Conservation (phyloP, 2,113 vertebrate genomes). For the Brachypteracias leptosomus region DNA sequence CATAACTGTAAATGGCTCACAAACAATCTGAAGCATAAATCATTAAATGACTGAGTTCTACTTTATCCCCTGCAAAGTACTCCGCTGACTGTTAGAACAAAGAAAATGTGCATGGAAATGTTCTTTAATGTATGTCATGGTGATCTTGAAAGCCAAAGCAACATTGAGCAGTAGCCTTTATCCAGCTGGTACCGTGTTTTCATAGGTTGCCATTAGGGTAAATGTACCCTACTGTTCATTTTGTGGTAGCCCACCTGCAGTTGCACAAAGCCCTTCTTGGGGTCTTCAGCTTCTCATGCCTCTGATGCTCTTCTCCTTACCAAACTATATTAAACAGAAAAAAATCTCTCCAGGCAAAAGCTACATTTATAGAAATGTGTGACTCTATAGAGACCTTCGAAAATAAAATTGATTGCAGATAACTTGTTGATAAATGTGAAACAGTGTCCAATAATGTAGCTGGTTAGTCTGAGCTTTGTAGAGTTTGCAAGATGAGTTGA, state of each 20-base stretch:
- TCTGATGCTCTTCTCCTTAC: not conserved
- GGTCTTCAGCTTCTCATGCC: not conserved
- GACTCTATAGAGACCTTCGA: not conserved
- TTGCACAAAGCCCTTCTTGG: not conserved
- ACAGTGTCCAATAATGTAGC: not conserved
- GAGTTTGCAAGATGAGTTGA: not conserved
- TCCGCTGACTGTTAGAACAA: not conserved
- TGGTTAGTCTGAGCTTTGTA: not conserved
- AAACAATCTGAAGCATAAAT: not conserved
- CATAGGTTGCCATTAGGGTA: not conserved
- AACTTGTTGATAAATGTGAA: not conserved
- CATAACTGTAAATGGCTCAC: not conserved
- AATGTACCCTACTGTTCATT: not conserved
- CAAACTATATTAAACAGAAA: not conserved
- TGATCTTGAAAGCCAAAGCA: not conserved
- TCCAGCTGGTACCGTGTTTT: not conserved
- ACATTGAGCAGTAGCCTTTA: not conserved
- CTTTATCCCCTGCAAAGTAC: not conserved
- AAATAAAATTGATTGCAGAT: not conserved
- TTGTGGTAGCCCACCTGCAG: not conserved
- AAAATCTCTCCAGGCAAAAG: not conserved
- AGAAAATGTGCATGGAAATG: not conserved
- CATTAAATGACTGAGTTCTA: not conserved
- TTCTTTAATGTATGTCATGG: not conserved
- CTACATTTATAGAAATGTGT: not conserved